These are phyloP conservation scores for Sakesphorus luctuosus DNA, from an alignment of 2,113 vertebrate genomes.

Conservation along the genomic window DNA sequence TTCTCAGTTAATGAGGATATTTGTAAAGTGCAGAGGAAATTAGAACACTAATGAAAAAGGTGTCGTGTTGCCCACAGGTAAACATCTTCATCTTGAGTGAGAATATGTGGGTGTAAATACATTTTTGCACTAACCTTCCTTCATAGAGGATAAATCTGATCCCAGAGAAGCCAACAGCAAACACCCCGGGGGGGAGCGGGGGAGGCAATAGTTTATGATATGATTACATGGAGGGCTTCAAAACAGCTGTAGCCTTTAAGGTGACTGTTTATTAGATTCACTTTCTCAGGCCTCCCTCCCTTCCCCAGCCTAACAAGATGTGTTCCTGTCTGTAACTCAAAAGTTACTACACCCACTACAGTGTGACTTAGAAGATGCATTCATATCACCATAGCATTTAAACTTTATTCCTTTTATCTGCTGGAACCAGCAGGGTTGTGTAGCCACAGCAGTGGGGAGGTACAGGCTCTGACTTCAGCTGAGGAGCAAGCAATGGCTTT, in stretches of 20 bases:
- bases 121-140: background rate
- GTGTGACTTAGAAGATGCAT: background rate
- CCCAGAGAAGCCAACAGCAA: background rate
- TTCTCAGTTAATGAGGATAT: conserved; percentile 8
- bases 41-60: conserved; percentile 24
- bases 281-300: background rate
- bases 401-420: background rate
- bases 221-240: background rate
- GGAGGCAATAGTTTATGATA: rapidly evolving
- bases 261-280: background rate
- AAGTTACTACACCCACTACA: background rate
- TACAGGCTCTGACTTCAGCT: background rate
- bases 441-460: background rate
- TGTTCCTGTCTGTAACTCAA: background rate
- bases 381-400: rapidly evolving
- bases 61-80: conserved; percentile 15
- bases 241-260: background rate
- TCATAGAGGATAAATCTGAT: background rate
- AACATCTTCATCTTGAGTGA: background rate
- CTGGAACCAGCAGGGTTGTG: background rate
- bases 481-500: background rate
- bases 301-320: background rate
- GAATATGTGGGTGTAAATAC: background rate
- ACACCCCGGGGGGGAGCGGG: background rate
- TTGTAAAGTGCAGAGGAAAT: background rate